phyloP scores from a whole-genome alignment of 2,888 invertebrate species.

The Drosophila siamana region DNA sequence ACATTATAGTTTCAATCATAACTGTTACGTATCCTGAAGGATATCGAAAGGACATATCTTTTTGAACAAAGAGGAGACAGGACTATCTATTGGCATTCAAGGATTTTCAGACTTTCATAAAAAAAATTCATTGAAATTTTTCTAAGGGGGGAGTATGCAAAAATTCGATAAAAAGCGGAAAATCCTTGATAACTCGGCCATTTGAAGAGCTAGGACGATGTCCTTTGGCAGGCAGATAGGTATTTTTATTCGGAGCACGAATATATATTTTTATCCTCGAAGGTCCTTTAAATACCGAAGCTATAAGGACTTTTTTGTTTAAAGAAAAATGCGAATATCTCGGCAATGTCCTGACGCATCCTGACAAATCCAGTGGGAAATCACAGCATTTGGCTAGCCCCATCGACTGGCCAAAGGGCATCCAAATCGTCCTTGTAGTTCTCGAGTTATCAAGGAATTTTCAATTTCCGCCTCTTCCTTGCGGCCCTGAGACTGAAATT shows the following conservation, averaged over 20 bases:
- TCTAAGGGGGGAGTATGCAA: background rate
- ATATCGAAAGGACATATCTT: background rate
- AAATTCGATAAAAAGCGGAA: background rate
- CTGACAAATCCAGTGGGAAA: background rate
- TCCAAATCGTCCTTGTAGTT: background rate
- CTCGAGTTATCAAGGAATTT: conserved; percentile 2
- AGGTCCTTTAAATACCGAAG: background rate
- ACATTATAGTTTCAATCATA: too few species aligned
- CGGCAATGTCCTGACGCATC: background rate
- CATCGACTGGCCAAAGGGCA: background rate
- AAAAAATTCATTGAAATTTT: background rate
- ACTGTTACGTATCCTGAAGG: background rate
- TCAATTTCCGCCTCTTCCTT: background rate
- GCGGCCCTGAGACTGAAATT: background rate
- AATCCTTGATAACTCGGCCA: conserved; percentile 1
- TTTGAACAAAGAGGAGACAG: background rate
- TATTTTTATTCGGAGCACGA: too few species aligned
- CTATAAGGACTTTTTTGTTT: background rate
- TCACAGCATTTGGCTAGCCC: background rate
- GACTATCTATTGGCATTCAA: background rate
- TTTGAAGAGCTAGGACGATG: background rate
- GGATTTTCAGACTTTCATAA: background rate
- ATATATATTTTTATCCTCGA: background rate
- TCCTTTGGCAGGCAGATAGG: background rate
- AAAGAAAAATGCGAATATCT: background rate